These are phyloP conservation scores for Archilochus colubris DNA, from an alignment of 2,113 vertebrate genomes.

Conservation along the genomic window DNA sequence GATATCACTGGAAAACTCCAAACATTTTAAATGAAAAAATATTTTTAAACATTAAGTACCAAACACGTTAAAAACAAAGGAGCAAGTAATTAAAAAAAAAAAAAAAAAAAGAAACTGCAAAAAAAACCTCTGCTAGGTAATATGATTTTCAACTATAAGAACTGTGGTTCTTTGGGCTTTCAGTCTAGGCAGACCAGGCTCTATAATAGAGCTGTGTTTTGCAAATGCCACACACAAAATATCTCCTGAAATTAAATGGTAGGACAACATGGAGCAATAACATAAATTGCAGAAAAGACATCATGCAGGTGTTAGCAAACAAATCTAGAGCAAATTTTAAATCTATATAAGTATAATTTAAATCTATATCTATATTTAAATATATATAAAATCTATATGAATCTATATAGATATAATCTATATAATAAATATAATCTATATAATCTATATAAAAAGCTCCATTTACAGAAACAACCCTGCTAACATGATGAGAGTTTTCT, in stretches of 20 bases:
- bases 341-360: background rate
- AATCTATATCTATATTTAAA: too few species aligned
- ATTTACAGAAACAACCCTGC: background rate
- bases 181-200: background rate
- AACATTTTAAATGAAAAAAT: background rate
- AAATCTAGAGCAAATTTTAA: background rate
- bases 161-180: background rate
- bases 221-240: background rate
- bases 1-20: background rate
- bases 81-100: background rate
- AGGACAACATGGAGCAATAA: background rate
- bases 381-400: too few species aligned
- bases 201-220: background rate
- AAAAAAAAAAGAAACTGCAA: too few species aligned
- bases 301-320: background rate
- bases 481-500: background rate
- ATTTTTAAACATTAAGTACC: background rate
- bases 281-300: background rate
- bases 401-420: too few species aligned
- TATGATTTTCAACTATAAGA: background rate
- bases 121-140: background rate
- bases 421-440: too few species aligned
- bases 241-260: background rate
- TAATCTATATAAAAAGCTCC: background rate
- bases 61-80: too few species aligned